phyloP scores from a whole-genome alignment of 2,113 vertebrate species.

The Struthidea cinerea region DNA sequence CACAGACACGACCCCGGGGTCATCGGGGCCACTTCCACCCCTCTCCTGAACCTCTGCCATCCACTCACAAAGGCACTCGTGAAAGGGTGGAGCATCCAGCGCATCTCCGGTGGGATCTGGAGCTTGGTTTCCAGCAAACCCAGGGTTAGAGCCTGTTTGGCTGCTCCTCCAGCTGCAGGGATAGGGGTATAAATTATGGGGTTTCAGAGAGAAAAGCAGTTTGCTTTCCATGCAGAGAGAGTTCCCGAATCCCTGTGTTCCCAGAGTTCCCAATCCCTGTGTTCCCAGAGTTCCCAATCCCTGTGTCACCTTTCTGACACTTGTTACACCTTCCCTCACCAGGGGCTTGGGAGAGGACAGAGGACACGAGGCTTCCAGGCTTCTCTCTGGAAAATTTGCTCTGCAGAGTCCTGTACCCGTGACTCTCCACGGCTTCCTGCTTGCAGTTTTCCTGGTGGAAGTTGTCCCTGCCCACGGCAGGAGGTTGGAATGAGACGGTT shows the following conservation, averaged over 20 bases:
- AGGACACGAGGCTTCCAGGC: not conserved
- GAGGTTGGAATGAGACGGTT: not conserved
- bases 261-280: not conserved
- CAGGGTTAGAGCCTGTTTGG: not conserved
- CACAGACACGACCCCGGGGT: not conserved
- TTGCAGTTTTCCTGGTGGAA: too few relatives aligned
- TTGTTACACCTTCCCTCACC: not conserved
- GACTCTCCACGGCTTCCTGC: not conserved
- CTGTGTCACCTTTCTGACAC: not conserved
- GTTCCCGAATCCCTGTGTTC: not conserved
- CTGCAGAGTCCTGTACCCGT: not conserved
- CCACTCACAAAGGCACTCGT: not conserved
- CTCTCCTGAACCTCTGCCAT: not conserved
- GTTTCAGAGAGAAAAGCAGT: not conserved
- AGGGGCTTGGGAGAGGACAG: not conserved
- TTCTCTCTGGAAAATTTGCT: not conserved
- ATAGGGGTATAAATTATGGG: not conserved
- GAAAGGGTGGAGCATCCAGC: rapidly evolving
- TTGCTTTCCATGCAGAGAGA: not conserved
- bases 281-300: not conserved
- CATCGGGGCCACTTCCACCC: not conserved
- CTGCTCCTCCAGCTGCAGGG: not conserved
- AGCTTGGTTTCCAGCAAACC: not conserved
- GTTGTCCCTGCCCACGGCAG: not conserved
- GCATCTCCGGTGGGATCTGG: rapidly evolving